Evolutionary conservation across 2,113 vertebrate species (phyloP).

Genomic region (Nasalis larvatus): DNA sequence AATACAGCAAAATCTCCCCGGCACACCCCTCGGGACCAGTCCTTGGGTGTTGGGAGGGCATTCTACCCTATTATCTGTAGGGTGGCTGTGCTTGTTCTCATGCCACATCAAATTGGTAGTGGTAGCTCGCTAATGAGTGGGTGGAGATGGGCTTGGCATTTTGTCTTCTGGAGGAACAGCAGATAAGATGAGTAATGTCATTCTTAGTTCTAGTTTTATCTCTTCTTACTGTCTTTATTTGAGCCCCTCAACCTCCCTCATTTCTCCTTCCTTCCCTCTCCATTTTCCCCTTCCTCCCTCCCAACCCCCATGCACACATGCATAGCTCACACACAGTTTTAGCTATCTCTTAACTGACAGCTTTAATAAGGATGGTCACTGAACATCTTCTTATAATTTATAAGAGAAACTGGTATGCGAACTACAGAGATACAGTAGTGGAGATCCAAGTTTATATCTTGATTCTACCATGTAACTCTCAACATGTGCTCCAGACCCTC

Average conservation of each 20-base stretch:
- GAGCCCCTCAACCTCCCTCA: background rate
- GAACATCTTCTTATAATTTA: conserved; percentile 1
- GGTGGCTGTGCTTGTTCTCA: background rate
- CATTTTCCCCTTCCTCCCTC: background rate
- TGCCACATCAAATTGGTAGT: conserved; percentile 39
- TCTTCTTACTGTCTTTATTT: conserved; percentile 62
- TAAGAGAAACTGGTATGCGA: background rate
- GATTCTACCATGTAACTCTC: background rate
- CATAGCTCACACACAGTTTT: background rate
- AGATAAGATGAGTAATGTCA: conserved; percentile 53
- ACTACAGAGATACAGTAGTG: background rate
- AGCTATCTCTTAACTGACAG: background rate
- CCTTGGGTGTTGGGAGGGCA: conserved; percentile 28
- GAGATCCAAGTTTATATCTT: background rate
- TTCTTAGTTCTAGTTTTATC: conserved; percentile 27
- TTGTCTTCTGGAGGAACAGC: background rate
- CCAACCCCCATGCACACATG: background rate
- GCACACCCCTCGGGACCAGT: background rate
- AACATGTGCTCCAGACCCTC: background rate
- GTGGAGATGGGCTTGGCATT: conserved; percentile 5
- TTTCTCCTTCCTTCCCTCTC: background rate
- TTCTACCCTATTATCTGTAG: conserved; percentile 38
- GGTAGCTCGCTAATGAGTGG: conserved; percentile 58
- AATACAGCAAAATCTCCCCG: background rate
- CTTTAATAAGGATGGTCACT: background rate